Base-by-base conservation (phyloP, 2,888 invertebrate species). In the Oscheius sp. region DNA sequence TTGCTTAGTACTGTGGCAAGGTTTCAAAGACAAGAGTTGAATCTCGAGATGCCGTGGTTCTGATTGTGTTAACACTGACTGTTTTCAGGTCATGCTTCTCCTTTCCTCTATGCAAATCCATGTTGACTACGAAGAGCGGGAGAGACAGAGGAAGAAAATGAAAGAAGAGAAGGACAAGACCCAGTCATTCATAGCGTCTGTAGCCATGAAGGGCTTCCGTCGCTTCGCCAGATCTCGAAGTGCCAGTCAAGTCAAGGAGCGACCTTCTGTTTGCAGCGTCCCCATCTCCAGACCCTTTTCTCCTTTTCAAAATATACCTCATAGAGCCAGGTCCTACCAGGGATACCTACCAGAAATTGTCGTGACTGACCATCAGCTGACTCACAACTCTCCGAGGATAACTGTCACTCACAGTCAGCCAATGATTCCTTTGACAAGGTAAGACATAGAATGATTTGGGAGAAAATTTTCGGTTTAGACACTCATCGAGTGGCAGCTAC, bases 71-170 rank as follows among this genome's bases (percentile, higher is more conserved):
- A 21, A 21, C 21, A 21, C 21, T 21, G 13, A 66, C 21, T 13
- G 9, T 32, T 48, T 59, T 62, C 48, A 55, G 73, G 73, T 73
- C 21, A 33, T 59, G 29, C 5, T 73, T 3, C 65, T 73, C 3
- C 55, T 73, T 7, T 62, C 73, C 21, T 73, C 73, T 7, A 73
- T 73, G 73, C 73, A 73, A 47, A 73, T 73, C 33, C 65, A 65
- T 55, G 73, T 73, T 1, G 73, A 73, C 21, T 73, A 63, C 33
- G 73, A 73, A 51, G 73, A 73, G 51, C 35, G 73, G 29, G n/a
- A 63, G 42, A 29, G 73, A 7, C 73, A 73, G 47, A 29, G 63
- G 32, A 62, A 42, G 63, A 73, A 73, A 53, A 62, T 73, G 73
- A 73, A 47, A 60, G 73, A 73, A 63, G 73, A 73, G 32, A 73